A percentile compares a stretch with the other conserved stretches of the same genome.
phyloP scores from a whole-genome alignment of 2,797 vertebrate species.

The Holocentrus rufus region DNA sequence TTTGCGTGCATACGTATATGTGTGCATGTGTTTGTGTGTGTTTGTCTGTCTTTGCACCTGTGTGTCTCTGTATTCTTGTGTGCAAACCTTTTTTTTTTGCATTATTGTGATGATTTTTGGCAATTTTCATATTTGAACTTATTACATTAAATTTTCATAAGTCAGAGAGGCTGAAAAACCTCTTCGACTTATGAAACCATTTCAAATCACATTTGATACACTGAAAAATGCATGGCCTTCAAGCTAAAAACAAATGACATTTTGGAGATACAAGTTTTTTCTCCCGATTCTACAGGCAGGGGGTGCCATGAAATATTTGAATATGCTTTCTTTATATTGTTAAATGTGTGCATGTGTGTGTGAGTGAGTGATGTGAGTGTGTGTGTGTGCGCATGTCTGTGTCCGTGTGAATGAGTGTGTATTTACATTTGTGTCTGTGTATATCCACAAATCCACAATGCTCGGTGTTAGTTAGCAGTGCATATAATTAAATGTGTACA shows the following conservation, averaged over 20 bases:
- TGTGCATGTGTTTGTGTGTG: not conserved
- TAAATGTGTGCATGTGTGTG: constrained; percentile 10
- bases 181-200: not conserved
- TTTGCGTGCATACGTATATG: not conserved
- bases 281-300: no score
- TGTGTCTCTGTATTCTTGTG: not conserved
- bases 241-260: not conserved
- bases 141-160: not conserved
- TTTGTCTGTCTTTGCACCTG: not conserved
- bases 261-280: not conserved
- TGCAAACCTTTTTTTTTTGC: not conserved
- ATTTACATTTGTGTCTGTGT: not conserved
- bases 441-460: not conserved
- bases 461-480: not conserved
- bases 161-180: no score
- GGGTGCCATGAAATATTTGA: not conserved
- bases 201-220: not conserved
- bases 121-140: not conserved
- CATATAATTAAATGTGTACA: not conserved
- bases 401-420: no score
- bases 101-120: not conserved
- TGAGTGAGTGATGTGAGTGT: not conserved
- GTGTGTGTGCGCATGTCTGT: not conserved
- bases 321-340: not conserved
- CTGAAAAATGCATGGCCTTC: not conserved